These are phyloP conservation scores for Apogon talboti DNA, from an alignment of 2,797 vertebrate genomes.

Conservation along the genomic window DNA sequence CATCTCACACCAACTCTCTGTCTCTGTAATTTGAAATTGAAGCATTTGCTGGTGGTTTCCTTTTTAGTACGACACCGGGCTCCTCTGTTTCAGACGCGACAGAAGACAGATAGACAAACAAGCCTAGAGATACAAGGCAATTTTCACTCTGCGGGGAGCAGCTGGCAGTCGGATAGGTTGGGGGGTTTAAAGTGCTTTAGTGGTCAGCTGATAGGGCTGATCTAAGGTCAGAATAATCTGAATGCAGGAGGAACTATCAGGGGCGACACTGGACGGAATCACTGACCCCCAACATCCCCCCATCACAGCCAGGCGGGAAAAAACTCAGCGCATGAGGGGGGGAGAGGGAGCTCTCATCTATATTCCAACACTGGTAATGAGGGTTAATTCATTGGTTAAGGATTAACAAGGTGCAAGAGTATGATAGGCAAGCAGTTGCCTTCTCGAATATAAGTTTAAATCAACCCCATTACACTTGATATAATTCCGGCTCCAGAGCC, in stretches of 20 bases:
- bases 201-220: slow-evolving; percentile 74
- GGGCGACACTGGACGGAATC: slow-evolving; percentile 89
- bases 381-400: slow-evolving; percentile 98
- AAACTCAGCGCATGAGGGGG: slow-evolving; percentile 40
- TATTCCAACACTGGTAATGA: slow-evolving; percentile 95
- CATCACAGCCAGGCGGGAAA: slow-evolving; percentile 63
- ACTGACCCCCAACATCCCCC: slow-evolving; percentile 77
- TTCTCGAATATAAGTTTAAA: slow-evolving; percentile 93
- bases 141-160: slow-evolving; percentile 65
- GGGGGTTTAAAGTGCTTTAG: slow-evolving; percentile 68
- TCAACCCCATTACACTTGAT: slow-evolving; percentile 91
- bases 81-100: slow-evolving; percentile 37
- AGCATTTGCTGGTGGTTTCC: slow-evolving; percentile 52
- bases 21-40: slow-evolving; percentile 71
- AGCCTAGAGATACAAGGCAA: slow-evolving; percentile 57
- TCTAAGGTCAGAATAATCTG: slow-evolving; percentile 81
- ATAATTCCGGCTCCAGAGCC: slow-evolving; percentile 87
- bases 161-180: slow-evolving; percentile 61
- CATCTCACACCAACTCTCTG: slow-evolving; percentile 65
- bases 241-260: slow-evolving; percentile 87
- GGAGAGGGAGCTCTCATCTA: slow-evolving; percentile 87
- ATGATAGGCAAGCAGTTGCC: slow-evolving; percentile 95
- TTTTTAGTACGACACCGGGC: slow-evolving; percentile 44
- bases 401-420: slow-evolving; percentile 97
- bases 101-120: slow-evolving; percentile 62